phyloP scores from a whole-genome alignment of 2,113 vertebrate species.

The Tauraco erythrolophus region DNA sequence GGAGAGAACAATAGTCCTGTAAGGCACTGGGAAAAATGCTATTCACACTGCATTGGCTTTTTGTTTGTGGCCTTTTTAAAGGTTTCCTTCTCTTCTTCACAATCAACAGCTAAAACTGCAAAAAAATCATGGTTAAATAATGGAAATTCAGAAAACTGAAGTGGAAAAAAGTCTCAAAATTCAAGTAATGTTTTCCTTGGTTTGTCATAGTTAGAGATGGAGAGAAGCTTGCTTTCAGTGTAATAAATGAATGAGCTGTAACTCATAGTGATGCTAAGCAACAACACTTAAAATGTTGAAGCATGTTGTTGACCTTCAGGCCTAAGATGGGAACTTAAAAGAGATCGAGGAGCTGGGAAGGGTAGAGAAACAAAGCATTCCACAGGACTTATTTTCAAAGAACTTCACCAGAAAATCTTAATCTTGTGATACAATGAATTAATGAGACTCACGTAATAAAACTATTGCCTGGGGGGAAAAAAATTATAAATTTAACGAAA shows the following conservation, averaged over 20 bases:
- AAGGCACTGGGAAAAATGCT: neutral
- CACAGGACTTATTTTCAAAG: neutral
- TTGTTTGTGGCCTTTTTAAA: neutral
- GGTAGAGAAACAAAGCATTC: neutral
- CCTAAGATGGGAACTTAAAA: neutral
- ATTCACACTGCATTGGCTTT: neutral
- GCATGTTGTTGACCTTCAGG: neutral
- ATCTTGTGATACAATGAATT: neutral
- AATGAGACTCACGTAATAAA: neutral
- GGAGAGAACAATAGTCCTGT: neutral
- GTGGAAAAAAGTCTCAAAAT: neutral
- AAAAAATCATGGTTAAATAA: neutral
- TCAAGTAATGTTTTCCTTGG: neutral
- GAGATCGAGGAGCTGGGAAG: neutral
- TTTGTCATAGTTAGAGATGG: neutral
- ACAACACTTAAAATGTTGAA: neutral
- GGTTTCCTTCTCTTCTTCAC: neutral
- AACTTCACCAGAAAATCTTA: neutral
- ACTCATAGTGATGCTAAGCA: conserved; percentile 22
- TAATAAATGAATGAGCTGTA: neutral
- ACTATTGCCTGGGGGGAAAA: neutral
- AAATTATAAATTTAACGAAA: neutral
- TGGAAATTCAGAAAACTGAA: neutral
- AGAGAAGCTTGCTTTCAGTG: neutral
- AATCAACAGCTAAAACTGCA: neutral